Evolutionary conservation across 2,888 invertebrate genomes (phyloP).

Genomic region (Amblyteles armatorius): DNA sequence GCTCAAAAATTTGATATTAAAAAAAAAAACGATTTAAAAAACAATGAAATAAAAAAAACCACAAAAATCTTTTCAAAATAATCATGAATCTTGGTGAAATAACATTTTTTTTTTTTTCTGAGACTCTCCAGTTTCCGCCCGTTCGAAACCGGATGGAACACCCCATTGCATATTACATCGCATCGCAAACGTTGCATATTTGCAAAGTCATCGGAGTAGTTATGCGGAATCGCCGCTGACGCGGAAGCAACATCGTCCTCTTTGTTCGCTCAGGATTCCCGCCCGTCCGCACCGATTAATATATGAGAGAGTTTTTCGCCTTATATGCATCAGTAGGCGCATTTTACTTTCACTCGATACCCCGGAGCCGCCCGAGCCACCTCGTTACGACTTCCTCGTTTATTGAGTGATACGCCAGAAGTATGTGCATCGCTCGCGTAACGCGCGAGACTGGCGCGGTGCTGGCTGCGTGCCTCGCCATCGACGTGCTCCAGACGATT

Average conservation of each 20-base stretch:
- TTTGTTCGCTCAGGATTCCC: background rate
- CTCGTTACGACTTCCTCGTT: constrained; percentile 52
- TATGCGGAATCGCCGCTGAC: background rate
- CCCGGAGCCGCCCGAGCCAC: constrained; percentile 24
- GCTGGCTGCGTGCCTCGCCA: constrained; percentile 2
- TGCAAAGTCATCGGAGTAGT: background rate
- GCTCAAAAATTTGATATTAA: too few relatives aligned
- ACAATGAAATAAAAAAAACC: background rate
- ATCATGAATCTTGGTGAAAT: background rate
- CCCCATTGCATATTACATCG: too few relatives aligned
- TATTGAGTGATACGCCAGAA: constrained; percentile 6
- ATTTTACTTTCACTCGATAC: constrained; percentile 64
- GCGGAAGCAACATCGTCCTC: background rate
- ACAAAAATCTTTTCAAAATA: background rate
- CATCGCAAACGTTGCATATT: too few relatives aligned
- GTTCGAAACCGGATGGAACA: too few relatives aligned
- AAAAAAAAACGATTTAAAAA: background rate
- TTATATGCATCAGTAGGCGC: constrained; percentile 57
- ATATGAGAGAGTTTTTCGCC: constrained; percentile 56
- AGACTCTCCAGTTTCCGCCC: too few relatives aligned
- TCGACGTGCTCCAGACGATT: constrained; percentile 32
- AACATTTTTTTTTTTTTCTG: background rate
- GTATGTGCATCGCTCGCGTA: constrained; percentile 45
- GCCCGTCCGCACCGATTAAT: constrained; percentile 34
- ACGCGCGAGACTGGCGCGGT: constrained; percentile 36